phyloP scores from a whole-genome alignment of 2,888 invertebrate genomes.

The Catotricha subobsoleta region DNA sequence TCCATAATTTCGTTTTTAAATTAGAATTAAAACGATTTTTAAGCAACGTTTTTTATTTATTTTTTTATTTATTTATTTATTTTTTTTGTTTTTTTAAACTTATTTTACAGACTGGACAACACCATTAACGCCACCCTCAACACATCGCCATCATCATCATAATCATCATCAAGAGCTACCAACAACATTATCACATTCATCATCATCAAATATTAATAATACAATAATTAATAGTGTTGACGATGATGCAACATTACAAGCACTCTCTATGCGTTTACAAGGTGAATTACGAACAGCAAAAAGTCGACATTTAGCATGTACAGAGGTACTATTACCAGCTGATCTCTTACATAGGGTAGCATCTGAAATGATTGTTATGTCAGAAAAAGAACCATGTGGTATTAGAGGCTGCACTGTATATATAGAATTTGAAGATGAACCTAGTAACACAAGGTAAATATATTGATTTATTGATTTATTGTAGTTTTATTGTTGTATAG shows the following conservation, averaged over 20 bases:
- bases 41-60: neutral
- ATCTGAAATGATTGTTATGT: slow-evolving; percentile 59
- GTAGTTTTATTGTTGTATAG: slow-evolving; percentile 5
- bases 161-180: neutral
- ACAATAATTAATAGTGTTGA: neutral
- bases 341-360: slow-evolving; percentile 65
- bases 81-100: neutral
- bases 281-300: slow-evolving; percentile 64
- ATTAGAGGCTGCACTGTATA: slow-evolving; percentile 72
- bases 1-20: no score
- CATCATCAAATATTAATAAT: neutral
- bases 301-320: slow-evolving; percentile 58
- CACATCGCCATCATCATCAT: slow-evolving; percentile 9
- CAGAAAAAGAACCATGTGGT: slow-evolving; percentile 80
- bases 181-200: neutral
- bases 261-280: slow-evolving; percentile 58
- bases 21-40: no score
- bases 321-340: slow-evolving; percentile 70
- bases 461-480: slow-evolving; percentile 1
- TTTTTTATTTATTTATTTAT: neutral
- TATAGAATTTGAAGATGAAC: slow-evolving; percentile 61
- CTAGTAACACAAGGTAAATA: slow-evolving; percentile 32
- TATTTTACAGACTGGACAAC: slow-evolving; percentile 25
- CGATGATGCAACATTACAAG: slow-evolving; percentile 25
- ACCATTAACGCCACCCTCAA: slow-evolving; percentile 25